These are phyloP conservation scores for Pipistrellus pygmaeus DNA, from an alignment of 2,797 vertebrate genomes.

Conservation along the genomic window DNA sequence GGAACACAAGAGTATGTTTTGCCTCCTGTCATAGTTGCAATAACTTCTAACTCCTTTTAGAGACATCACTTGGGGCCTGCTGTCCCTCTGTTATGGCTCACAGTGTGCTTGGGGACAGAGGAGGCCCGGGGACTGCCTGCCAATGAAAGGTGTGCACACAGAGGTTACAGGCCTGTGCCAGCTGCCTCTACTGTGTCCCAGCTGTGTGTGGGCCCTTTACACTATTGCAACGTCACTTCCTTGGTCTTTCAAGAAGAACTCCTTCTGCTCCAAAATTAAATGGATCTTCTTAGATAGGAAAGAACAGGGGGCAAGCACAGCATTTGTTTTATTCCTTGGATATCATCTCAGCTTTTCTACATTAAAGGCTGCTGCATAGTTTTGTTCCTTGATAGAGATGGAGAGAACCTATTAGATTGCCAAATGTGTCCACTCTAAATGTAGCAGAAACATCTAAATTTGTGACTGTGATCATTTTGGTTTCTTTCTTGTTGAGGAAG, in stretches of 20 bases:
- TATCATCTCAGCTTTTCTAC: not conserved
- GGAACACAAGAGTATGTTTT: not conserved
- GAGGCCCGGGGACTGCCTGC: not conserved
- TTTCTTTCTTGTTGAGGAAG: not conserved
- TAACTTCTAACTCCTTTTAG: not conserved
- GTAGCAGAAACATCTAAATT: not conserved
- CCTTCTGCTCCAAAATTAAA: conserved; percentile 13
- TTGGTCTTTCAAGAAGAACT: not conserved
- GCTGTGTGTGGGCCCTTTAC: not conserved
- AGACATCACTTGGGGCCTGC: not conserved
- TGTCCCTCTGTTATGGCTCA: not conserved
- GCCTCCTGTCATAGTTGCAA: not conserved
- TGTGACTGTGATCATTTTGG: not conserved
- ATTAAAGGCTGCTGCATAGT: not conserved
- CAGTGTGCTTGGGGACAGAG: not conserved
- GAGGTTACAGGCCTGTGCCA: not conserved
- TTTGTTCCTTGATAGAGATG: conserved; percentile 16
- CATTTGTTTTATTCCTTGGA: not conserved
- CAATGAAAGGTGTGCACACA: not conserved
- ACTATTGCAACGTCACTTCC: not conserved
- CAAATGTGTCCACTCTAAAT: conserved; percentile 17
- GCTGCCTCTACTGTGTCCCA: not conserved
- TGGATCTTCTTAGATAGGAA: not conserved
- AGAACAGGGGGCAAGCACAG: not conserved
- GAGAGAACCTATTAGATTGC: not conserved